phyloP scores from a whole-genome alignment of 2,113 vertebrate species.

The Istiophorus platypterus region DNA sequence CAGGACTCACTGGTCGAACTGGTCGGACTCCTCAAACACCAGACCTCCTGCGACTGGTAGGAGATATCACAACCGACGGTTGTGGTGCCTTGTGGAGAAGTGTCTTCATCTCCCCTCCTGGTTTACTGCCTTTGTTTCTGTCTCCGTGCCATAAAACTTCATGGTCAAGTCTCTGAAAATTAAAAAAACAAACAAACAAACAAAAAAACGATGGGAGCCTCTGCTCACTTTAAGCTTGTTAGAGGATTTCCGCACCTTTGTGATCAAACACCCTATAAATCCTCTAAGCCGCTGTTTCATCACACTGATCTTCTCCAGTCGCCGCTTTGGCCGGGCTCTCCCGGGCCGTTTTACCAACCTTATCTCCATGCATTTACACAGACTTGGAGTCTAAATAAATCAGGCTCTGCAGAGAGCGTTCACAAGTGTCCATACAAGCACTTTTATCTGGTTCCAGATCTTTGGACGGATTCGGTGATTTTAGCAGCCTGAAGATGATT shows the following conservation, averaged over 20 bases:
- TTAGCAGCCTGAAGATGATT: neutral
- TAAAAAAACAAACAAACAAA: neutral
- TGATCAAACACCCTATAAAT: slow-evolving; percentile 31
- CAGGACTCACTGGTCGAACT: slow-evolving; percentile 2
- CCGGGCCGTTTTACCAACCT: neutral
- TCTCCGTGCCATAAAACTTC: slow-evolving; percentile 49
- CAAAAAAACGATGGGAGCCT: neutral
- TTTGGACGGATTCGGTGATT: neutral
- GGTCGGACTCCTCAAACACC: slow-evolving; percentile 36
- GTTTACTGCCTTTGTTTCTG: slow-evolving; percentile 40
- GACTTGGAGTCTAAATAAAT: slow-evolving; percentile 16
- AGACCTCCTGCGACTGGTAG: slow-evolving; percentile 24
- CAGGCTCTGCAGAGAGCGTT: slow-evolving; percentile 2
- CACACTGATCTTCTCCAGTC: slow-evolving; percentile 3
- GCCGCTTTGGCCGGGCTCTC: neutral
- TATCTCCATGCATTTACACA: slow-evolving; percentile 9
- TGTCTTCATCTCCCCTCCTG: slow-evolving; percentile 44
- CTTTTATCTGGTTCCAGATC: neutral
- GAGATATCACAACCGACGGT: slow-evolving; percentile 33
- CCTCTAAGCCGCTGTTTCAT: slow-evolving; percentile 19
- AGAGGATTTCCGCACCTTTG: slow-evolving; percentile 36
- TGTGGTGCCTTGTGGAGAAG: slow-evolving; percentile 45
- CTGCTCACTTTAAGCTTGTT: neutral
- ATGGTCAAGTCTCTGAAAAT: neutral
- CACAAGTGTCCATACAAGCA: neutral